Conservation (phyloP, 2,797 vertebrate species). For the Melanotaenia nigrans region DNA sequence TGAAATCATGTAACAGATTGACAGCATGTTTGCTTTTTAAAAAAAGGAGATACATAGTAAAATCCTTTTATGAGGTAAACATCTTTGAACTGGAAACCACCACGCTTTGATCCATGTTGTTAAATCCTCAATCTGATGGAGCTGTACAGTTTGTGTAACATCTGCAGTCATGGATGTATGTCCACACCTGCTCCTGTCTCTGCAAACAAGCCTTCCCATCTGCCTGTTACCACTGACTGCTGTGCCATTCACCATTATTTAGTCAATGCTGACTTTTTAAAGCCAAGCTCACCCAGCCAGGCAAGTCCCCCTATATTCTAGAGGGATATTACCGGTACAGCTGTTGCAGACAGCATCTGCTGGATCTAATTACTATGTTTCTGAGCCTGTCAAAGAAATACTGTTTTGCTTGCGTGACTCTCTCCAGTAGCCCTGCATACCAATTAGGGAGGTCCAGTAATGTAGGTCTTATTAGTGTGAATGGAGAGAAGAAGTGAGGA, state of each 20-base stretch:
- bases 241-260: constrained; percentile 25
- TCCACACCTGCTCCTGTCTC: constrained; percentile 35
- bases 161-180: constrained; percentile 15
- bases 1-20: constrained; percentile 1
- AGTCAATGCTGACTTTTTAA: constrained; percentile 52
- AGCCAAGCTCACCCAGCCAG: constrained; percentile 34
- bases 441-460: constrained; percentile 61
- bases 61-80: constrained; percentile 34
- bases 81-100: constrained; percentile 7
- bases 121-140: constrained; percentile 42
- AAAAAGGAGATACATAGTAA: constrained; percentile 15
- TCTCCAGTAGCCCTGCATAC: constrained; percentile 69
- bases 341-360: constrained; percentile 69
- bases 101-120: constrained; percentile 39
- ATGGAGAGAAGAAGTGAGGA: constrained; percentile 38
- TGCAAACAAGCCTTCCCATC: constrained; percentile 54
- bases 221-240: neutral
- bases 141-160: constrained; percentile 9
- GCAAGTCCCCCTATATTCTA: constrained; percentile 49
- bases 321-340: constrained; percentile 68
- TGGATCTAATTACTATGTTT: constrained; percentile 78
- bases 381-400: constrained; percentile 76
- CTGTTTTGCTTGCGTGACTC: constrained; percentile 59
- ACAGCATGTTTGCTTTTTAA: constrained; percentile 2
- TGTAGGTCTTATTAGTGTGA: constrained; percentile 57